Evolutionary conservation across 2,113 vertebrate genomes (phyloP).

Genomic region (Hemiprocne comata): DNA sequence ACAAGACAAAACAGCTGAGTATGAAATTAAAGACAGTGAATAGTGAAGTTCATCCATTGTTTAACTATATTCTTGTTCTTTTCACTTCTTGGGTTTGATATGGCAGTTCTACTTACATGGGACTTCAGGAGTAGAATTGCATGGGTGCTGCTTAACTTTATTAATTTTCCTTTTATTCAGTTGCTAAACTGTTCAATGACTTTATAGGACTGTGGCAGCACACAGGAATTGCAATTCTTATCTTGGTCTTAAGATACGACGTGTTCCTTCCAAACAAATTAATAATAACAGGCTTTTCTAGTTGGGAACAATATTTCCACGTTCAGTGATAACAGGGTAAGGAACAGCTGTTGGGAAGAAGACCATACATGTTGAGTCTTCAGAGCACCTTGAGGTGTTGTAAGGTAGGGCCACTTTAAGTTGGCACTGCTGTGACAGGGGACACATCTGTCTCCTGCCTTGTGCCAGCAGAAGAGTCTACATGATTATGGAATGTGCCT

Average conservation of each 20-base stretch:
- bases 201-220: background rate
- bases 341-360: background rate
- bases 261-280: background rate
- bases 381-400: background rate
- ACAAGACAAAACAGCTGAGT: background rate
- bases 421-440: background rate
- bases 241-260: background rate
- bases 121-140: background rate
- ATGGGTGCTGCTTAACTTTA: background rate
- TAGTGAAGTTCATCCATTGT: background rate
- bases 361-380: background rate
- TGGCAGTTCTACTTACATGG: background rate
- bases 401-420: background rate
- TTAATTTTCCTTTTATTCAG: background rate
- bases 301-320: background rate
- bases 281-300: background rate
- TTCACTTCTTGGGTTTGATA: background rate
- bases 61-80: background rate
- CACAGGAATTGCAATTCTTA: background rate
- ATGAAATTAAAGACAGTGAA: slow-evolving; percentile 4
- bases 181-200: background rate
- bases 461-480: background rate
- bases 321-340: background rate
- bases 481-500: background rate
- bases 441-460: background rate